Conservation (phyloP, 2,113 vertebrate species). For the Heterotis niloticus region DNA sequence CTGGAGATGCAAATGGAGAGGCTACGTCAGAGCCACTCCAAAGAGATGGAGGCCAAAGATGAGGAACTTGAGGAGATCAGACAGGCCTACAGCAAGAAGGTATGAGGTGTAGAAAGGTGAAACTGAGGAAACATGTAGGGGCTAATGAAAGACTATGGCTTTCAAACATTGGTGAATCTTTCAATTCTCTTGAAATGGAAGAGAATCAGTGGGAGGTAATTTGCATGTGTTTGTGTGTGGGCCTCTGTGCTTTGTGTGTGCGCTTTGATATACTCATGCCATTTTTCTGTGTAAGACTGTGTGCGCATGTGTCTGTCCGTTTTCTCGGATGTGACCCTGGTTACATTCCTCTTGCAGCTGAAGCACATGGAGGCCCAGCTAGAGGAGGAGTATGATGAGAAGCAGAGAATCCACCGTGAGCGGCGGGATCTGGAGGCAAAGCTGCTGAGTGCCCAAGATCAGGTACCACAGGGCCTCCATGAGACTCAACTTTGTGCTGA, state of each 20-base stretch:
- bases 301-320: neutral
- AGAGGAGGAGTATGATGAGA: constrained; percentile 94
- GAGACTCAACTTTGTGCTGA: too few relatives aligned
- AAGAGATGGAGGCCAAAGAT: constrained; percentile 90
- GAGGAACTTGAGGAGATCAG: constrained; percentile 95
- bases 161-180: neutral
- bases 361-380: constrained; percentile 96
- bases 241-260: constrained; percentile 7
- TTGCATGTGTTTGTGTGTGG: neutral
- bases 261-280: constrained; percentile 11
- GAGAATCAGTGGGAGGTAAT: neutral
- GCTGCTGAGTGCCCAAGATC: constrained; percentile 77
- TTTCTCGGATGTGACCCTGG: neutral
- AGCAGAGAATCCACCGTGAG: constrained; percentile 91
- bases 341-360: constrained; percentile 63
- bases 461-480: constrained; percentile 63
- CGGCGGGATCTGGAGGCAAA: constrained; percentile 89
- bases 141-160: too few relatives aligned
- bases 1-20: constrained; percentile 98
- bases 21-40: constrained; percentile 84
- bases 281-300: neutral
- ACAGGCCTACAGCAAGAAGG: constrained; percentile 94
- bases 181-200: neutral
- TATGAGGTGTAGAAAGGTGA: constrained; percentile 37
- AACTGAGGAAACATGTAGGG: too few relatives aligned